phyloP scores from a whole-genome alignment of 2,888 invertebrate genomes.

The Eristalis tenax region DNA sequence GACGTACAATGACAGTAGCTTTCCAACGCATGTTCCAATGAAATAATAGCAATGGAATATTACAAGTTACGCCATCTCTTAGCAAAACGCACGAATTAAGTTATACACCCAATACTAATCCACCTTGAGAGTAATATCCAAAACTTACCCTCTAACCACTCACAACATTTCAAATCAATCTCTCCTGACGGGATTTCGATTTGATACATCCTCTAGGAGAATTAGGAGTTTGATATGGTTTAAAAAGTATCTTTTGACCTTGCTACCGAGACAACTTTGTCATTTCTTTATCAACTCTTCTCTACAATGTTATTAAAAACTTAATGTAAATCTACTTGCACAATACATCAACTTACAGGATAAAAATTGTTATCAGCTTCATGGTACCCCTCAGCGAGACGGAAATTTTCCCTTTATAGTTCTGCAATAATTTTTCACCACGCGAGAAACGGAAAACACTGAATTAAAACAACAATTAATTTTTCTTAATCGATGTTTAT shows the following conservation, averaged over 20 bases:
- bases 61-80: no score
- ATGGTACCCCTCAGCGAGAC: not conserved
- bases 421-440: not conserved
- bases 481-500: no score
- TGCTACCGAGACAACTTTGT: not conserved
- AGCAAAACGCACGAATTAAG: no score
- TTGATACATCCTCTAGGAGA: no score
- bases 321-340: not conserved
- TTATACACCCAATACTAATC: no score
- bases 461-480: no score
- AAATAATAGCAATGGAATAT: no score
- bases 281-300: not conserved
- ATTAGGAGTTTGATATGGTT: slow-evolving; percentile 1
- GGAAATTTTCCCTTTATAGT: not conserved
- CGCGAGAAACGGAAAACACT: no score
- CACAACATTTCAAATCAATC: not conserved
- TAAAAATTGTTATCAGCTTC: not conserved
- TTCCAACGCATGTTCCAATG: no score
- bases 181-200: slow-evolving; percentile 15
- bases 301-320: not conserved
- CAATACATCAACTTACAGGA: not conserved
- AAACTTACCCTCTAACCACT: slow-evolving; percentile 15
- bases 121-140: no score
- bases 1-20: no score
- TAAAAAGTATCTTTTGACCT: not conserved